Conservation (phyloP, 2,888 invertebrate genomes). For the Catocala nupta region DNA sequence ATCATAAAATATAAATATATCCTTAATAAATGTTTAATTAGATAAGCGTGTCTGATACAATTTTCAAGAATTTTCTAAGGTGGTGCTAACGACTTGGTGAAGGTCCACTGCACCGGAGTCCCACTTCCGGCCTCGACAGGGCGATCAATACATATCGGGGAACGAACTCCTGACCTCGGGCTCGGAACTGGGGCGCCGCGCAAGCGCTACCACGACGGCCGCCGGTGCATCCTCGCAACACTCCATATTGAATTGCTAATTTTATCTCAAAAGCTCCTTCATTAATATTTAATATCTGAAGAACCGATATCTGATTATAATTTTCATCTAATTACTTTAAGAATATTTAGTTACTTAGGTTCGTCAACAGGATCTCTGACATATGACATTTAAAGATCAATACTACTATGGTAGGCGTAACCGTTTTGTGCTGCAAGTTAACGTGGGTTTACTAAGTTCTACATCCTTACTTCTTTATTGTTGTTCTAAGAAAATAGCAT, state of each 20-base stretch:
- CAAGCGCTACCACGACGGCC: slow-evolving; percentile 72
- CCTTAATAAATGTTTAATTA: too few species aligned
- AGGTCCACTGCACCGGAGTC: slow-evolving; percentile 77
- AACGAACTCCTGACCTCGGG: slow-evolving; percentile 85
- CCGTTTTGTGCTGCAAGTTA: not conserved
- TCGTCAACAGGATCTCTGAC: not conserved
- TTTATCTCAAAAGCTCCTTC: slow-evolving; percentile 42
- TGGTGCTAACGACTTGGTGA: slow-evolving; percentile 68
- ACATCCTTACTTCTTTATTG: too few species aligned
- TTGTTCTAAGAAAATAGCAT: too few species aligned
- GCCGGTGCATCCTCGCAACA: slow-evolving; percentile 73
- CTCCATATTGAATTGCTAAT: slow-evolving; percentile 78
- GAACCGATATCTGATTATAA: not conserved
- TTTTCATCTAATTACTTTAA: not conserved
- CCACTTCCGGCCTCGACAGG: slow-evolving; percentile 77
- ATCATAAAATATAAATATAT: too few species aligned
- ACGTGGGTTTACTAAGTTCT: too few species aligned
- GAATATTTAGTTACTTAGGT: not conserved
- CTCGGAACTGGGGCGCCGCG: slow-evolving; percentile 81
- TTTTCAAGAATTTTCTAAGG: slow-evolving; percentile 42
- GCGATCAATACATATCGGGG: slow-evolving; percentile 84
- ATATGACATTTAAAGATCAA: slow-evolving; percentile 19
- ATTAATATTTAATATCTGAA: slow-evolving; percentile 16
- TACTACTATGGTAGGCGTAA: not conserved
- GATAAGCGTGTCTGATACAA: not conserved